A percentile compares a stretch with the other conserved stretches of the same genome.
These are phyloP conservation scores for Drosophila conformis DNA, from an alignment of 2,888 invertebrate species.

Conservation along the genomic window DNA sequence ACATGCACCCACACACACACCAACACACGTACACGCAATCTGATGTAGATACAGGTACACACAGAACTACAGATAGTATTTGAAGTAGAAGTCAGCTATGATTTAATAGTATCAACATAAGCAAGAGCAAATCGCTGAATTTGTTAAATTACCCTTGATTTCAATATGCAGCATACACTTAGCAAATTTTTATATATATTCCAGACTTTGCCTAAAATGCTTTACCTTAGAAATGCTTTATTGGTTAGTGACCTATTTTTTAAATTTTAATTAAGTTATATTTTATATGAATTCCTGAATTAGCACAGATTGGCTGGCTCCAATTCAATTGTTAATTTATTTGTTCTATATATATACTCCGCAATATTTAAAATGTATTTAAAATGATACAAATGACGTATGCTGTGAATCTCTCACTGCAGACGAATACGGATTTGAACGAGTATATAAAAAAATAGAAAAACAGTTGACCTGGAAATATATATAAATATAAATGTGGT, in stretches of 20 bases:
- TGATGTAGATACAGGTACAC: slow-evolving; percentile 1
- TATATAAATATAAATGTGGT: background rate
- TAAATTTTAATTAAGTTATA: background rate
- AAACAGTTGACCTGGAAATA: background rate
- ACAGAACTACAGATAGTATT: slow-evolving; percentile 4
- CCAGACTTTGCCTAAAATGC: background rate
- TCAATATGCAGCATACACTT: background rate
- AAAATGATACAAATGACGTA: background rate
- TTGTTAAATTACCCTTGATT: background rate
- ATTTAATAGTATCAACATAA: background rate
- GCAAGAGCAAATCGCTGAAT: background rate
- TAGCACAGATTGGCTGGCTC: background rate
- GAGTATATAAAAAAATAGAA: background rate
- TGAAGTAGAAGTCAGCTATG: slow-evolving; percentile 37
- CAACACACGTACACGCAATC: slow-evolving; percentile 10
- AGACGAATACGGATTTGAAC: accelerated
- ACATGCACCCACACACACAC: slow-evolving; percentile 13
- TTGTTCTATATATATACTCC: accelerated
- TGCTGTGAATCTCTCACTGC: background rate
- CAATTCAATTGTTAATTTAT: background rate
- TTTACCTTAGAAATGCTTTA: background rate
- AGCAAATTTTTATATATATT: background rate
- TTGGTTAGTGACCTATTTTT: background rate
- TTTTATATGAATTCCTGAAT: background rate
- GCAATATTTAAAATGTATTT: background rate